Percentiles rank a stretch among this genome's conserved stretches.
phyloP scores from a whole-genome alignment of 2,113 vertebrate species.

The Myocastor coypus region DNA sequence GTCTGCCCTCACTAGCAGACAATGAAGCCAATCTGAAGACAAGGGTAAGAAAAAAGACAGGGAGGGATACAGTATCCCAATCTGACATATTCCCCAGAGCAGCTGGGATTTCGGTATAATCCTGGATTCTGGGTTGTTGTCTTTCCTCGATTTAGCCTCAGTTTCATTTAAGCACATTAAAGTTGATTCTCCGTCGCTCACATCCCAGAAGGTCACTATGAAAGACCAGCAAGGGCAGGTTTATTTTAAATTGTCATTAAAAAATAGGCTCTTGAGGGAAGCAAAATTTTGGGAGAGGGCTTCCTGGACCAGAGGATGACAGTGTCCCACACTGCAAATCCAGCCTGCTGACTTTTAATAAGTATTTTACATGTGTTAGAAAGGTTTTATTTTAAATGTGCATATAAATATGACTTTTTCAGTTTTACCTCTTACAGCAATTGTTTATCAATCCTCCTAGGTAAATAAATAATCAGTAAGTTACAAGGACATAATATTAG shows the following conservation, averaged over 20 bases:
- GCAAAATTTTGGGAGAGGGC: neutral
- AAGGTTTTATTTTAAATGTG: neutral
- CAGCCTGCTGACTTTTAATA: neutral
- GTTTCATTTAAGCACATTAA: slow-evolving; percentile 24
- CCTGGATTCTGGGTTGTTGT: neutral
- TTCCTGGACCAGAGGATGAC: neutral
- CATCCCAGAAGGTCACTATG: neutral
- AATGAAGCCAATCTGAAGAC: neutral
- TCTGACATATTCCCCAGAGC: neutral
- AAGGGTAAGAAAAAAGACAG: neutral
- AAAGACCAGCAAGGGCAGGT: neutral
- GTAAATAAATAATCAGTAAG: slow-evolving; percentile 6
- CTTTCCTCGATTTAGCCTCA: neutral
- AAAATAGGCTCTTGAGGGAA: neutral
- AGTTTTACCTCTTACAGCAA: slow-evolving; percentile 26
- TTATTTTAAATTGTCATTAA: slow-evolving; percentile 33
- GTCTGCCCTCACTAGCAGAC: neutral
- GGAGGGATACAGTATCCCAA: neutral
- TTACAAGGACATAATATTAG: neutral
- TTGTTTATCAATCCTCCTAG: neutral
- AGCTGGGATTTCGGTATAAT: neutral
- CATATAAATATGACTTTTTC: neutral
- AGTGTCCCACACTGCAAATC: neutral
- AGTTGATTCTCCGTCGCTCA: neutral
- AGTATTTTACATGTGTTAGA: neutral